A percentile compares a stretch with the other conserved stretches of the same genome.
phyloP scores from a whole-genome alignment of 2,113 vertebrate species.

The Apodemus sylvaticus region DNA sequence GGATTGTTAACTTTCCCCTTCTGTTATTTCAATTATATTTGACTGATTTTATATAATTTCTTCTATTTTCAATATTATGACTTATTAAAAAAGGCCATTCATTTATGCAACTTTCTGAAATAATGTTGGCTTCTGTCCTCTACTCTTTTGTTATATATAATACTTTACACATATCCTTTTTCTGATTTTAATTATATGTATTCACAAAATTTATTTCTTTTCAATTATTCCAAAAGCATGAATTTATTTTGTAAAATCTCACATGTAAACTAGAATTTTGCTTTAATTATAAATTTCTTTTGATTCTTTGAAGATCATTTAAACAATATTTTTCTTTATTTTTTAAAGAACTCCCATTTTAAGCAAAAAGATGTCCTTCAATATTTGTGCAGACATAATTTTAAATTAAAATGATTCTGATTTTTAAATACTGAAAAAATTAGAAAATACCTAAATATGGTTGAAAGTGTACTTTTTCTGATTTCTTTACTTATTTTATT shows the following conservation, averaged over 20 bases:
- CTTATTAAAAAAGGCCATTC: not conserved
- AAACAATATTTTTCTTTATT: not conserved
- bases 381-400: not conserved
- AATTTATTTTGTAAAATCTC: not conserved
- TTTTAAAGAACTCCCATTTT: not conserved
- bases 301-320: not conserved
- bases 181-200: not conserved
- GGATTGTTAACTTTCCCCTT: not conserved
- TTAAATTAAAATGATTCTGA: not conserved
- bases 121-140: not conserved
- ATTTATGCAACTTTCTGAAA: not conserved
- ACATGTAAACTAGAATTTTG: not conserved
- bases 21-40: not conserved
- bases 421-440: not conserved
- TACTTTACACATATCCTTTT: not conserved
- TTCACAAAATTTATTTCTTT: not conserved
- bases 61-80: not conserved
- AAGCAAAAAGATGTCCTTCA: not conserved
- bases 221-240: not conserved
- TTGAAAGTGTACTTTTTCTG: not conserved
- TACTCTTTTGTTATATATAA: not conserved
- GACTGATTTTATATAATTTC: not conserved
- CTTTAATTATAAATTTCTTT: not conserved
- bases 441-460: not conserved
- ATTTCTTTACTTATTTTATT: not conserved